Evolutionary conservation across 1,140 invertebrate species (phyloP).

Genomic region (Stenopsyche tienmushanensis): DNA sequence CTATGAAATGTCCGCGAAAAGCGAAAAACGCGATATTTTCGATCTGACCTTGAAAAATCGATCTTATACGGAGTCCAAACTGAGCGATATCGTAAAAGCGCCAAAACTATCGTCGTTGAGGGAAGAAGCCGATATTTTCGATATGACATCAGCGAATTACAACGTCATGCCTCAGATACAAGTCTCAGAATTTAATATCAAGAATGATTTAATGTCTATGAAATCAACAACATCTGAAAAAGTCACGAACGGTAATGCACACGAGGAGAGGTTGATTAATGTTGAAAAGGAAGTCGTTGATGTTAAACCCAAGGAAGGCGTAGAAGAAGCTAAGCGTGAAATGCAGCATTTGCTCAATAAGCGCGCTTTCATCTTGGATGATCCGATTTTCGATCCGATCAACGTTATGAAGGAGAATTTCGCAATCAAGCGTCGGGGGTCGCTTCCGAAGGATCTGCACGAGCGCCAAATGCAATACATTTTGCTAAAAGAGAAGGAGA

Average conservation of each 20-base stretch:
- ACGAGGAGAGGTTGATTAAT: conserved; percentile 22
- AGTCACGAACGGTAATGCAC: conserved; percentile 11
- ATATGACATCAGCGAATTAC: too few species aligned
- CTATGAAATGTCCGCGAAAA: too few species aligned
- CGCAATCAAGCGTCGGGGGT: conserved; percentile 52
- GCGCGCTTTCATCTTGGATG: conserved; percentile 35
- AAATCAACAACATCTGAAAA: neutral
- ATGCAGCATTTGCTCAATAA: conserved; percentile 34
- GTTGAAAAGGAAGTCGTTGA: conserved; percentile 2
- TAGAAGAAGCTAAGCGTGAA: conserved; percentile 20
- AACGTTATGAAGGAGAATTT: conserved; percentile 33
- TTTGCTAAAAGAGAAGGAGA: conserved; percentile 64
- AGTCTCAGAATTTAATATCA: too few species aligned
- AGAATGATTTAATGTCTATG: too few species aligned
- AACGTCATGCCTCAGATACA: too few species aligned
- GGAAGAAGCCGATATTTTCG: too few species aligned
- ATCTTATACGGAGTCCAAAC: too few species aligned
- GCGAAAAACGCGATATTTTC: too few species aligned
- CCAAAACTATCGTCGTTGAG: too few species aligned
- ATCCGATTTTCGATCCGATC: conserved; percentile 35
- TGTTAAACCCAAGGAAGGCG: neutral
- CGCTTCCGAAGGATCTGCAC: conserved; percentile 66
- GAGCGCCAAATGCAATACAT: conserved; percentile 70
- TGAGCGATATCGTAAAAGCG: too few species aligned
- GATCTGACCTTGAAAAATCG: too few species aligned